A percentile compares a stretch with the other conserved stretches of the same genome.
Conservation (phyloP, 2,797 vertebrate species). For the Calcarius lapponicus region DNA sequence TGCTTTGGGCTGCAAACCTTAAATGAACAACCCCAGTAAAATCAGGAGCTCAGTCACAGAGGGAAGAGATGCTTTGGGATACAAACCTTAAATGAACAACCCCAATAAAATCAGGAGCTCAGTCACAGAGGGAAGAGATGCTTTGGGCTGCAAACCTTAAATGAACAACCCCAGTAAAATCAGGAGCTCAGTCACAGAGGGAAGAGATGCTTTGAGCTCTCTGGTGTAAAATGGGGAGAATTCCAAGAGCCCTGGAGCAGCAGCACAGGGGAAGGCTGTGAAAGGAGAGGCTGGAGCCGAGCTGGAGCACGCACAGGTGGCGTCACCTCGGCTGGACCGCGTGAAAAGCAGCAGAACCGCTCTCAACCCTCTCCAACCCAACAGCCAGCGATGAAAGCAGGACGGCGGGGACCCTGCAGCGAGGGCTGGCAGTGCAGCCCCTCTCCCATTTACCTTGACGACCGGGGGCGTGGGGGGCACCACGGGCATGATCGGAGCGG, state of each 20-base stretch:
- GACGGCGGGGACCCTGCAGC: rapidly evolving
- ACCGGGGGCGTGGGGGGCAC: conserved; percentile 88
- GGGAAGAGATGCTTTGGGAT: background rate
- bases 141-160: background rate
- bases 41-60: background rate
- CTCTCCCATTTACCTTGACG: conserved; percentile 80
- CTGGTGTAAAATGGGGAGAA: background rate
- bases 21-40: background rate
- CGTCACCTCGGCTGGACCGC: rapidly evolving
- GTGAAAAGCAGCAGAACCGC: rapidly evolving
- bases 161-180: background rate
- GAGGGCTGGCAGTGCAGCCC: background rate
- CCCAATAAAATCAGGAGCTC: background rate
- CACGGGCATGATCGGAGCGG: conserved; percentile 80
- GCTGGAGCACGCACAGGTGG: background rate
- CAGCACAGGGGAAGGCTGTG: background rate
- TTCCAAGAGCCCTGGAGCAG: background rate
- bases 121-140: background rate
- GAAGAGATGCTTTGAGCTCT: background rate
- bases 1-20: background rate
- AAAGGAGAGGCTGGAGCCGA: background rate
- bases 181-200: background rate
- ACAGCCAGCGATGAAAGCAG: background rate
- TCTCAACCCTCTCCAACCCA: background rate
- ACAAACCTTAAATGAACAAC: background rate